Evolutionary conservation across 2,888 invertebrate species (phyloP), one percentile per base, ranked within the genome.

Genomic region (Andrena bicolor): DNA sequence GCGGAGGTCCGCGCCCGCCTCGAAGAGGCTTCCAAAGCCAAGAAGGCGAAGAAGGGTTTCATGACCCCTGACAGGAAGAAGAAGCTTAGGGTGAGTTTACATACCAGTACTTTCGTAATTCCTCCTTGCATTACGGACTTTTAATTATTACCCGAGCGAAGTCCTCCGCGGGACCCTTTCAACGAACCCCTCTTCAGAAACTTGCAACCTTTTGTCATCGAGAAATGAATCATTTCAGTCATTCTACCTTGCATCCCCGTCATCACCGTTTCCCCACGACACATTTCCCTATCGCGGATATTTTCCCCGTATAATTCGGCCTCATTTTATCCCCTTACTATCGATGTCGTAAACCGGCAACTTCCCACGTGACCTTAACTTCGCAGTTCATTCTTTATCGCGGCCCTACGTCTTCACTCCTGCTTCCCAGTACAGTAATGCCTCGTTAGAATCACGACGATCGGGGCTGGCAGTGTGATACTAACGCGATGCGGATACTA

Each of bases 51-150:
- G 97, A 99, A 99, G 96, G 99, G 99, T 96, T 99, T 99, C 97
- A 99, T 99, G 98, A 99, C 99, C 94, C 99, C 99, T 86, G 99
- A 99, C 95, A 98, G 99, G 95, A 99, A 99, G 98, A 99, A 99
- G 98, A 99, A 99, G 95, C 98, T 99, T 94, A 97, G 99, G 96
- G 99, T 99, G 94, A 96, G 97, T 96, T 60, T 65, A 63, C 69
- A 35, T 51, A 49, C 5, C 30, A 51, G 69, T 82, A 41, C 28
- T 2, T 30, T 49, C 6, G 4, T 51, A 41, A 75, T 63, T 58
- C 51, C 64, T 41, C 8, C 8, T 7, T 20, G 6, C 13, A 2
- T 20, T 35, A 53, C 51, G 5, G 8, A 23, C 20, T 56, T 77
- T 53, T 51, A 49, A 61, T 73, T 51, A 48, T 56, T 58, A 26